Percentiles rank a stretch among this genome's conserved stretches.
These are phyloP conservation scores for Sphaerodactylus townsendi DNA, from an alignment of 2,113 vertebrate genomes.

Conservation along the genomic window DNA sequence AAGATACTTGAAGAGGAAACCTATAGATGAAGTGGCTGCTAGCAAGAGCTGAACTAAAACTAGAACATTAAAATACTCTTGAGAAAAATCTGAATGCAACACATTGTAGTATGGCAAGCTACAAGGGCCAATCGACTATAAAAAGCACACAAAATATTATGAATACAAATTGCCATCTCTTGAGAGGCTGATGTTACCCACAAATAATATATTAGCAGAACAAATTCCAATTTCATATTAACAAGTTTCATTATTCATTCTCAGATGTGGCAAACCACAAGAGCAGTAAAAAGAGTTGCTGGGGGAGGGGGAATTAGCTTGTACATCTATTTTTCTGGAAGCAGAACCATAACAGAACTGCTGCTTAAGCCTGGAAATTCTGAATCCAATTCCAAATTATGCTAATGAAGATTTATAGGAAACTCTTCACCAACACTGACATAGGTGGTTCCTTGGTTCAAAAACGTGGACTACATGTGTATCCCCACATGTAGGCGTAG, in stretches of 20 bases:
- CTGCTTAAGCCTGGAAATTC: background rate
- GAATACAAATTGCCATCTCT: background rate
- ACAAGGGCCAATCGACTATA: too few relatives aligned
- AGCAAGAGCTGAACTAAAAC: too few relatives aligned
- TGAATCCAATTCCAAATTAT: background rate
- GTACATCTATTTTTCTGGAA: background rate
- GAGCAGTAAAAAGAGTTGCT: background rate
- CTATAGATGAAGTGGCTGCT: too few relatives aligned
- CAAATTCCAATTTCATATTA: background rate
- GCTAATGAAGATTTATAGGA: background rate
- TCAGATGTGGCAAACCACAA: background rate
- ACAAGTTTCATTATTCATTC: background rate
- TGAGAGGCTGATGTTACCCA: background rate
- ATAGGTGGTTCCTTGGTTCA: background rate
- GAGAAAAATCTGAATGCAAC: too few relatives aligned
- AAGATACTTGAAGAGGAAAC: too few relatives aligned
- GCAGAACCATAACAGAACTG: background rate
- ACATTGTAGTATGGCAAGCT: too few relatives aligned
- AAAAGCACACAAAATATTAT: background rate
- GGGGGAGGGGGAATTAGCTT: background rate
- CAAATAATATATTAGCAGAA: background rate
- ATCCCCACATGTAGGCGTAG: too few relatives aligned
- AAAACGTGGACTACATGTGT: too few relatives aligned
- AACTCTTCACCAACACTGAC: background rate
- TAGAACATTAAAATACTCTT: too few relatives aligned